Conservation (phyloP, 2,113 vertebrate species). For the Elgaria multicarinata region DNA sequence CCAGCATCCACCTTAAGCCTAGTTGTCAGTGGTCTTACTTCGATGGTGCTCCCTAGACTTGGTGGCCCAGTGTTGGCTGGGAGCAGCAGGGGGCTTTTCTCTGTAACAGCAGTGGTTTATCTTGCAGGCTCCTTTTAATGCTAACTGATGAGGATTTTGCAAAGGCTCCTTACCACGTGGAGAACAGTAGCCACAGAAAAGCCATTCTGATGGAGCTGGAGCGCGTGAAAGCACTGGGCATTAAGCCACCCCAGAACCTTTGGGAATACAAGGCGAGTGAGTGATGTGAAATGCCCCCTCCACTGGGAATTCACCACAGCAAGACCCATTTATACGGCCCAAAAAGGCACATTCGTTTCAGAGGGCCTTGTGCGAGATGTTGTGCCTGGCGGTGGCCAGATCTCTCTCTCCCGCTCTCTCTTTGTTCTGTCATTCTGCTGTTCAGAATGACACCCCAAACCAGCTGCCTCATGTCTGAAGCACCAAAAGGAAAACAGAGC, state of each 20-base stretch:
- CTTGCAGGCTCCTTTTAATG: conserved; percentile 85
- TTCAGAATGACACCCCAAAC: background rate
- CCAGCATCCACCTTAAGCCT: background rate
- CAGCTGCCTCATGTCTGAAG: background rate
- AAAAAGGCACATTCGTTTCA: background rate
- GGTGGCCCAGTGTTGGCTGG: background rate
- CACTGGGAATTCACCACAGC: background rate
- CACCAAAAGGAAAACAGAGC: background rate
- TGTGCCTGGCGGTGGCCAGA: background rate
- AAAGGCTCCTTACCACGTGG: conserved; percentile 82
- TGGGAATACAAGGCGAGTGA: conserved; percentile 94
- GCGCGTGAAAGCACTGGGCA: conserved; percentile 82
- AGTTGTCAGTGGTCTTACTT: background rate
- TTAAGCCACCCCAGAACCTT: conserved; percentile 91
- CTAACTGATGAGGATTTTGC: conserved; percentile 89
- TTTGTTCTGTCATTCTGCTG: background rate
- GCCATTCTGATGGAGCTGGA: conserved; percentile 87
- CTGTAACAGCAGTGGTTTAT: background rate
- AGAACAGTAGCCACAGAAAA: conserved; percentile 86
- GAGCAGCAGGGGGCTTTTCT: too few relatives aligned
- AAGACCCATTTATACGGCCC: background rate
- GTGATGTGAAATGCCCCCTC: too few relatives aligned
- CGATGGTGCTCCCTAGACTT: background rate
- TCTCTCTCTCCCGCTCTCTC: too few relatives aligned
- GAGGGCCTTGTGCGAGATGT: background rate